Conservation (phyloP, 2,888 invertebrate species). For the Microplitis deprimator region DNA sequence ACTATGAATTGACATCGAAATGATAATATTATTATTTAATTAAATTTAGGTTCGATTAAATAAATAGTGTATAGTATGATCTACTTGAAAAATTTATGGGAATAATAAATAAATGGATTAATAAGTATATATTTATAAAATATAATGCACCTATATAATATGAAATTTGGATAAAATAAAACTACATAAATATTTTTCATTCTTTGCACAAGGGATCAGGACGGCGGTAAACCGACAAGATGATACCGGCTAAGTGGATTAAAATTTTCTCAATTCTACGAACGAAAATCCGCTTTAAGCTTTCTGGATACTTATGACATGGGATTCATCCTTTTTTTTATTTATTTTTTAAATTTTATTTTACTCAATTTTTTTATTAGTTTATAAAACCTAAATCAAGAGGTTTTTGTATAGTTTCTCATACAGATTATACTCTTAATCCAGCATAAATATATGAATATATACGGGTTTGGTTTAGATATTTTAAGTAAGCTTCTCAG, state of each 20-base stretch:
- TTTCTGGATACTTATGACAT: background rate
- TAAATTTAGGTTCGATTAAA: too few relatives aligned
- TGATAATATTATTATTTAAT: too few relatives aligned
- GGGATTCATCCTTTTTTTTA: background rate
- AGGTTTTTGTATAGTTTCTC: background rate
- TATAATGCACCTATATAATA: too few relatives aligned
- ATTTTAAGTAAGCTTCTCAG: too few relatives aligned
- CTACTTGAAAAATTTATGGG: too few relatives aligned
- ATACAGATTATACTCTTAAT: background rate
- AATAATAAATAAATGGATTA: too few relatives aligned
- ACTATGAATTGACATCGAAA: too few relatives aligned
- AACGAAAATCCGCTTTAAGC: conserved; percentile 38
- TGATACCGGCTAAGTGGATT: conserved; percentile 4
- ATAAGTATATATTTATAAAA: too few relatives aligned
- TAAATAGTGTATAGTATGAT: too few relatives aligned
- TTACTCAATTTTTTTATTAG: background rate
- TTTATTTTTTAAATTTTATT: background rate
- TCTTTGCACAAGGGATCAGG: background rate
- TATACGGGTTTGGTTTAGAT: background rate
- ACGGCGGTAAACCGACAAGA: background rate
- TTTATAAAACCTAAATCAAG: background rate
- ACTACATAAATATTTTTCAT: too few relatives aligned
- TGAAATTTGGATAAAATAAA: too few relatives aligned
- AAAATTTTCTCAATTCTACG: conserved; percentile 21
- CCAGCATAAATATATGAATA: background rate